phyloP scores from a whole-genome alignment of 2,113 vertebrate species.

The Anarrhichthys ocellatus region DNA sequence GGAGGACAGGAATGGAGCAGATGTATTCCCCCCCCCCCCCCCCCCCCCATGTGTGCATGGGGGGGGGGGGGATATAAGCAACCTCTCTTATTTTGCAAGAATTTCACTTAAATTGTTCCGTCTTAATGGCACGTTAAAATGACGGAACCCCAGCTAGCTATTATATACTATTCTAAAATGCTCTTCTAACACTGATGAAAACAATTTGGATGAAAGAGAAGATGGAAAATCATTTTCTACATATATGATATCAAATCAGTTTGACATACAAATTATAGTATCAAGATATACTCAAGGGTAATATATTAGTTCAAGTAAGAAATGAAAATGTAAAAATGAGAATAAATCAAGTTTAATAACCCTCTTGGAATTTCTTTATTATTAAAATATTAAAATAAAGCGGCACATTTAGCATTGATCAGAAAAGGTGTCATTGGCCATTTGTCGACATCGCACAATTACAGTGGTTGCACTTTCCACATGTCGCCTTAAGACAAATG shows the following conservation, averaged over 20 bases:
- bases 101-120: background rate
- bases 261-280: background rate
- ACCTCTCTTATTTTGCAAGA: constrained; percentile 9
- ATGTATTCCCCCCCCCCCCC: constrained; percentile 21
- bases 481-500: constrained; percentile 17
- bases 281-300: background rate
- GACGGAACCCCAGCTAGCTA: background rate
- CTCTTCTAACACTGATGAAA: background rate
- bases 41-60: too few species aligned
- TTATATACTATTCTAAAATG: background rate
- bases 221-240: background rate
- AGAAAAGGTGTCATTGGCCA: background rate
- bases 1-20: constrained; percentile 39
- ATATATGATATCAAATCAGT: background rate
- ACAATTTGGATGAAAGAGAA: background rate
- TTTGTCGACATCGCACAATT: background rate
- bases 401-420: background rate
- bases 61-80: background rate
- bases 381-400: background rate
- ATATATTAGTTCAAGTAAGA: background rate
- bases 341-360: background rate
- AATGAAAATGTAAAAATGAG: background rate
- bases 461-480: background rate
- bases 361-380: background rate
- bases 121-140: background rate